Base-by-base conservation (phyloP, 2,113 vertebrate species). In the Holacanthus passer region DNA sequence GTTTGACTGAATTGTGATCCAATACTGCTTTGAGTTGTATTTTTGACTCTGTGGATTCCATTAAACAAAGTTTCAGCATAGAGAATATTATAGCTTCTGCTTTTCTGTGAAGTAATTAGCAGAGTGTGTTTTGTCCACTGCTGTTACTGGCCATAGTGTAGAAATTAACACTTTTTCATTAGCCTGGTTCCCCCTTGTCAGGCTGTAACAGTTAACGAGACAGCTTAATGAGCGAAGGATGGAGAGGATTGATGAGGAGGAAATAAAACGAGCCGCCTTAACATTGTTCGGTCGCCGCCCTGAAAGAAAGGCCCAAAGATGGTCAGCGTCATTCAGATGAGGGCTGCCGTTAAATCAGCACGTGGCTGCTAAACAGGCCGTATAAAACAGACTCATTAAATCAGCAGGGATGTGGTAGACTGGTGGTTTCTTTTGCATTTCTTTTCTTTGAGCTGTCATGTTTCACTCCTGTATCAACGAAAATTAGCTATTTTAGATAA, bases 171-270 rank as follows among this genome's bases (percentile, higher is more conserved):
- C 48, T 63, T 69, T 83, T 86, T 83, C 86, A 89, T 81, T 56
- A 76, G 64, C 67, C 62, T 16, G 32, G 47, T 22, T 60, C 52
- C 68, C 39, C 59, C 37, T 59, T 53, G 70, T 76, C 43, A 31
- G 37, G 64, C 53, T 45, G 64, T 70, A 82, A 68, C 35, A n/a
- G 79, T 87, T 94, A 93, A 93, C 63, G 29, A 88, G 88, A 88
- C 87, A 66, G 79, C 45, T 90, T 92, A 90, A 92, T 68, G 83
- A 77, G 73, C 24, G 2, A 22, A 77, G 56, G 79, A 59, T 62
- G 37, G 39, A 31, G 52, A 81, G 59, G 63, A 89, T 82, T 85
- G 81, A 90, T 47, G 81, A 55, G 32, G 55, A 76, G 52, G 79
- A 88, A 78, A 80, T 82, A 56, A 83, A 90, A 77, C 8, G 39